phyloP scores from a whole-genome alignment of 2,888 invertebrate species.

The Deroplatys truncata region DNA sequence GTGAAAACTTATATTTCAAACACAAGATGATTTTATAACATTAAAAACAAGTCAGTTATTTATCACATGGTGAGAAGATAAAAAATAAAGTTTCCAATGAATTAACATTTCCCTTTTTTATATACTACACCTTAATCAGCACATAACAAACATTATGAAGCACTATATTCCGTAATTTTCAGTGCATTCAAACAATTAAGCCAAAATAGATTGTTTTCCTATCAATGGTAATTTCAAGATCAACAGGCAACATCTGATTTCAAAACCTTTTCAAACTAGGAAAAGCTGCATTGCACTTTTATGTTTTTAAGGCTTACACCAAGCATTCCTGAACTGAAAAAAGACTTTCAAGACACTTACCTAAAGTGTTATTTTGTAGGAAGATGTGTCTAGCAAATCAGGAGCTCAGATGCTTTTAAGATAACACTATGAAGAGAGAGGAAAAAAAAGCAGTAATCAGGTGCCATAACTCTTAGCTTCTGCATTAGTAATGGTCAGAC shows the following conservation, averaged over 20 bases:
- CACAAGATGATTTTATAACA: not conserved
- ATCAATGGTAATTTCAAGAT: not conserved
- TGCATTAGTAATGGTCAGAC: not conserved
- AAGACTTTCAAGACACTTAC: not conserved
- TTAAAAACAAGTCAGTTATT: not conserved
- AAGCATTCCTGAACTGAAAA: not conserved
- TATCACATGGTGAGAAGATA: not conserved
- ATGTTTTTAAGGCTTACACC: not conserved
- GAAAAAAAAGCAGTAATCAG: too few species aligned
- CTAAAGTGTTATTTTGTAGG: not conserved
- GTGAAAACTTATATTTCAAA: not conserved
- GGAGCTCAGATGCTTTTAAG: not conserved
- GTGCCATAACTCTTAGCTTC: not conserved
- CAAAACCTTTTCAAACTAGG: not conserved
- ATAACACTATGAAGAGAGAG: not conserved
- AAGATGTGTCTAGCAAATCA: not conserved
- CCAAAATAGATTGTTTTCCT: not conserved
- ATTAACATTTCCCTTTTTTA: not conserved
- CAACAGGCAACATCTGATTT: not conserved
- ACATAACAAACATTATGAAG: not conserved
- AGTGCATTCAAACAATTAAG: not conserved
- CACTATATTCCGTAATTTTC: not conserved
- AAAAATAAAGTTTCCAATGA: not conserved
- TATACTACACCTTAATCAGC: not conserved
- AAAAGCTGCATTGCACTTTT: not conserved